Conservation (phyloP, 2,113 vertebrate genomes). For the Balaenoptera acutorostrata region DNA sequence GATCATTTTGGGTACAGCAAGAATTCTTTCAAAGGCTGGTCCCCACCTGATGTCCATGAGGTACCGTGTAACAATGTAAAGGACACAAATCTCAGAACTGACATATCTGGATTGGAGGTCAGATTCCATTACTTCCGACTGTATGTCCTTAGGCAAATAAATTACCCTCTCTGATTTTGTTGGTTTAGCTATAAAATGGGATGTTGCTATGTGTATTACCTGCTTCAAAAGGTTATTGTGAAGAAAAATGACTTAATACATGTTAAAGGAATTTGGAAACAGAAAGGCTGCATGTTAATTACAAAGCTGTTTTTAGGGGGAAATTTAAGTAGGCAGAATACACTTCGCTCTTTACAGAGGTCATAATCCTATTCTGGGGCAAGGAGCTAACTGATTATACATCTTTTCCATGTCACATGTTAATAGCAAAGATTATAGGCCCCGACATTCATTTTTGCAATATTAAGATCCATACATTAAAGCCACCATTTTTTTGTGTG, state of each 20-base stretch:
- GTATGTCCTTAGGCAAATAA: background rate
- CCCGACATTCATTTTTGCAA: background rate
- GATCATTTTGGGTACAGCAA: background rate
- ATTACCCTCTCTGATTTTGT: background rate
- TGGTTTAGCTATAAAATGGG: background rate
- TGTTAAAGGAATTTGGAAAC: background rate
- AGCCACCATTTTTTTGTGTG: background rate
- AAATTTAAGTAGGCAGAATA: background rate
- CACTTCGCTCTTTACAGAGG: background rate
- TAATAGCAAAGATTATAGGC: background rate
- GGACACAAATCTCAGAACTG: background rate
- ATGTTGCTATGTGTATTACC: background rate
- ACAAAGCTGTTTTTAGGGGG: background rate
- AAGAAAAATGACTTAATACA: constrained; percentile 1
- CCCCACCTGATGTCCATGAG: background rate
- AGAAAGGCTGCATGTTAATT: background rate
- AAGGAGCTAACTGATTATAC: background rate
- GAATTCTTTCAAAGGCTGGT: background rate
- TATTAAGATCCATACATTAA: background rate
- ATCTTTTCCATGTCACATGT: background rate
- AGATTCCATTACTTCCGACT: background rate
- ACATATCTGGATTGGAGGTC: background rate
- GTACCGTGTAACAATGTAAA: background rate
- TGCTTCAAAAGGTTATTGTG: background rate
- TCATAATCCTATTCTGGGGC: background rate